Conservation (phyloP, 2,113 vertebrate species). For the Lepidothrix coronata region DNA sequence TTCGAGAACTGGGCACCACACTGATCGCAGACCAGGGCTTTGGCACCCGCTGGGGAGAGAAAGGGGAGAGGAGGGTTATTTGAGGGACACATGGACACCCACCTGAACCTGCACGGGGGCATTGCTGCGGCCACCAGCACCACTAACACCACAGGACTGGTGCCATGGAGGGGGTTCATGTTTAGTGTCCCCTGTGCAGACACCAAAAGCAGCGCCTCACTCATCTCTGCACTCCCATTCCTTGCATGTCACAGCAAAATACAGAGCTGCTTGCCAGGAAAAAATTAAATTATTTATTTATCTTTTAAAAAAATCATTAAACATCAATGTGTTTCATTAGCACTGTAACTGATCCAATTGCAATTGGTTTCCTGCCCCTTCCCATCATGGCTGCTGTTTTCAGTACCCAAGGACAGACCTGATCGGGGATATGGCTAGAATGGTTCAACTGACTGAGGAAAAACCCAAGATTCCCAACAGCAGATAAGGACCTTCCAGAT, state of each 20-base stretch:
- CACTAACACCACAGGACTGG: rapidly evolving
- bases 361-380: conserved; percentile 12
- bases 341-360: not conserved
- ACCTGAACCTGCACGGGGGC: not conserved
- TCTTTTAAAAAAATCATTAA: not conserved
- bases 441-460: not conserved
- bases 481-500: conserved; percentile 32
- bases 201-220: not conserved
- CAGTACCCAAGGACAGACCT: not conserved
- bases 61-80: not conserved
- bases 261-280: not conserved
- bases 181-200: not conserved
- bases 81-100: rapidly evolving
- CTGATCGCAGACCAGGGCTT: conserved; percentile 96
- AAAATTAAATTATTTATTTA: not conserved
- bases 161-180: rapidly evolving
- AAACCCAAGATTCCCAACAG: not conserved
- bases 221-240: rapidly evolving
- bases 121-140: not conserved
- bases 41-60: conserved; percentile 86
- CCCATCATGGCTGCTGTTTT: not conserved
- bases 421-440: not conserved
- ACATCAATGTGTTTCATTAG: not conserved
- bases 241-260: not conserved
- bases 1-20: conserved; percentile 97